Evolutionary conservation across 1,140 invertebrate genomes (phyloP).

Genomic region (Epicauta chinensis): DNA sequence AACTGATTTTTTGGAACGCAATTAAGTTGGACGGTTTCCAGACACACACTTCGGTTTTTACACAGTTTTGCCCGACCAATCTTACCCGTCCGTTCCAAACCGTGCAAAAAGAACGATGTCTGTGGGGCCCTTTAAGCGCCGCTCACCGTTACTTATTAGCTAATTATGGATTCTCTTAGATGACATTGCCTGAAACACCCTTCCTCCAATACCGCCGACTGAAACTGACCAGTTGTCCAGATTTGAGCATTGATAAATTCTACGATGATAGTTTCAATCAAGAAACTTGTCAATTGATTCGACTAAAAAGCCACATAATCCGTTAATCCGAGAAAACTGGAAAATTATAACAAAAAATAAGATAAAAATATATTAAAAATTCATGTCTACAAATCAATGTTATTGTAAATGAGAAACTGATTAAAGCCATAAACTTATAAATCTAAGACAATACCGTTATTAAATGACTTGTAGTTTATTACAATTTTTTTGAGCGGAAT

Average conservation of each 20-base stretch:
- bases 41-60: no score
- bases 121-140: no score
- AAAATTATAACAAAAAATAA: slow-evolving; percentile 19
- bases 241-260: slow-evolving; percentile 25
- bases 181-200: slow-evolving; percentile 25
- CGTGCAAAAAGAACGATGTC: no score
- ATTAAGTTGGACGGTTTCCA: no score
- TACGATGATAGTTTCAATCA: slow-evolving; percentile 21
- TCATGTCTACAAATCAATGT: slow-evolving; percentile 23
- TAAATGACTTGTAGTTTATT: slow-evolving; percentile 14
- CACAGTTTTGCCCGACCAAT: no score
- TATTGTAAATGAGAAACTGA: slow-evolving; percentile 23
- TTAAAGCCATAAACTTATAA: slow-evolving; percentile 32
- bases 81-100: no score
- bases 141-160: no score
- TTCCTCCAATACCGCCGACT: slow-evolving; percentile 23
- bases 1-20: no score
- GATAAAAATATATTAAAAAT: slow-evolving; percentile 37
- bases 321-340: slow-evolving; percentile 25
- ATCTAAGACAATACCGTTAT: slow-evolving; percentile 22
- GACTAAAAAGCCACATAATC: slow-evolving; percentile 25
- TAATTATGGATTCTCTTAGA: no score
- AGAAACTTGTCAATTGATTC: slow-evolving; percentile 3
- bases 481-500: slow-evolving; percentile 34
- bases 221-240: not conserved